Base-by-base conservation (phyloP, 2,888 invertebrate species). In the Cryptus viduatorius region DNA sequence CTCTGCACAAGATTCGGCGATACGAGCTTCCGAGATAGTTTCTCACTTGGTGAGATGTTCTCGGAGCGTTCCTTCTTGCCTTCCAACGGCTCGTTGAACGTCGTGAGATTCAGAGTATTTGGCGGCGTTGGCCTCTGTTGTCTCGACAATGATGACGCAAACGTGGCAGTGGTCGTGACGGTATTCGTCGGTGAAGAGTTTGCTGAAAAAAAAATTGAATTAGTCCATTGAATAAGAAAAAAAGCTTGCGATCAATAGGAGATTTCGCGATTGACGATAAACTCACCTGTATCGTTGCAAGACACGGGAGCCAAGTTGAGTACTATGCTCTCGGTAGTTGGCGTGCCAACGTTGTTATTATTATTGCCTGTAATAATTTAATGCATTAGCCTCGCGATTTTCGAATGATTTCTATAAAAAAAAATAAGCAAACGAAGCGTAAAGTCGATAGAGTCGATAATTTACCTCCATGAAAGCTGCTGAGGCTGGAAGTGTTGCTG, bases 81-180 rank as follows among this genome's bases (percentile, higher is more conserved):
- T 67, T 92, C 93, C 81, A 92, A 82, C 0, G 93, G 93, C 83
- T 93, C 93, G 87, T 93, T 93, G 87, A 93, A 93, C 16, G 91
- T 93, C 90, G 96, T 95, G 89, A 98, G 95, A 94, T 97, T 97
- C 86, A 98, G 94, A 50, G 97, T 97, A 93, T 97, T 97, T 72
- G 97, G 97, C 90, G 97, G 97, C 88, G 97, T 97, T 1, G 97
- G 97, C 91, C 97, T 94, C 31, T 96, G 96, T 72, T 96, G 96
- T 72, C 94, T 90, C 4, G 93, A 92, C 77, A 89, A 96, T 94
- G 92, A 95, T 94, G 84, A 94, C 78, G 93, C 96, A 93, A 89
- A 96, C 93, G 92, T 95, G 94, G 87, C 94, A 90, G 89, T 94
- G 93, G 89, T 90, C 93, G 73, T 94, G 94, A 92, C 95, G 94